Conservation (phyloP, 2,113 vertebrate genomes). For the Psilopogon haemacephalus region DNA sequence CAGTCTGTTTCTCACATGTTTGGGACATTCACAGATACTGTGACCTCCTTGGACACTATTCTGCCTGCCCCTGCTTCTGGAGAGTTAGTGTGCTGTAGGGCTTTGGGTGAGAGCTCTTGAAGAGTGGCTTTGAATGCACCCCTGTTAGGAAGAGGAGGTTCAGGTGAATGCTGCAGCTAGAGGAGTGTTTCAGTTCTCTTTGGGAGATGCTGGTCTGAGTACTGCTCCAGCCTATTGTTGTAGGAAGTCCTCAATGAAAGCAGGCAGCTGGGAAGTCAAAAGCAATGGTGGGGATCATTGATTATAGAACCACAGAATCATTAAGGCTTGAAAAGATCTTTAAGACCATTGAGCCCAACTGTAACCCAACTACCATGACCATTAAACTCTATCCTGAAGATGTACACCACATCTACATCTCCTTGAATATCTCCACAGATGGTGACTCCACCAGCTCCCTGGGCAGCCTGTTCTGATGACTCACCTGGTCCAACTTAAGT, state of each 20-base stretch:
- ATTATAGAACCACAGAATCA: neutral
- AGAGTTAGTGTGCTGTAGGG: neutral
- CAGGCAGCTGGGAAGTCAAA: neutral
- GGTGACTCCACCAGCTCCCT: too few relatives aligned
- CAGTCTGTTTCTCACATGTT: neutral
- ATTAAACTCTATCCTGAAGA: too few relatives aligned
- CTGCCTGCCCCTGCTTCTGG: neutral
- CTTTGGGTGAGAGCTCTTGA: neutral
- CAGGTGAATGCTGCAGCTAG: neutral
- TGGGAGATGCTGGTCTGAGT: neutral
- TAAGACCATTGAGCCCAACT: too few relatives aligned
- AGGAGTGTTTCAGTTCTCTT: neutral
- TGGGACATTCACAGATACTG: neutral
- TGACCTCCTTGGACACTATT: neutral
- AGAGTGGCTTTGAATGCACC: neutral
- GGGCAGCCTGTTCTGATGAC: too few relatives aligned
- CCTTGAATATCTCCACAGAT: too few relatives aligned
- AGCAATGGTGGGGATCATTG: neutral
- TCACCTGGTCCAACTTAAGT: too few relatives aligned
- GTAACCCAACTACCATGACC: too few relatives aligned
- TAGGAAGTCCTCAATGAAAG: neutral
- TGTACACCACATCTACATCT: too few relatives aligned
- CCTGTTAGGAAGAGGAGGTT: accelerated
- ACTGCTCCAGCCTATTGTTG: neutral
- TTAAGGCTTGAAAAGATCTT: too few relatives aligned